Base-by-base conservation (phyloP, 2,888 invertebrate genomes). In the Antheraea assamensis region DNA sequence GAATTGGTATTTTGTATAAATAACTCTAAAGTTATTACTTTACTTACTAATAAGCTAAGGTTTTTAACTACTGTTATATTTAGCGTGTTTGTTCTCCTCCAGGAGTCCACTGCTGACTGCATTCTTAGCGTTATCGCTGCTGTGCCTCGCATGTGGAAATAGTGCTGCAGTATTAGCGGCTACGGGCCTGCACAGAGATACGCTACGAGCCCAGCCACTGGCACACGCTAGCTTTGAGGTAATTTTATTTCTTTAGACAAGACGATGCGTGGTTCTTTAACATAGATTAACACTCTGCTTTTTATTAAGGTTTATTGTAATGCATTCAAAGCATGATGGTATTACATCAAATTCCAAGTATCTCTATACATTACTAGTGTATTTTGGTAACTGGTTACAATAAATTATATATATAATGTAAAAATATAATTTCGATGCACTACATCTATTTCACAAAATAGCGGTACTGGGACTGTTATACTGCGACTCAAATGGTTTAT, bases 81-180 rank as follows among this genome's bases (percentile, higher is more conserved):
- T 1, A 27, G 5, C 66, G 42, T 17, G 27, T 30, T 17, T 27
- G 76, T 42, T 77, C 70, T 70, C 79, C 77, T 75, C 80, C 78
- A 89, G 91, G 78, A 88, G 92, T 74, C 89, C 91, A 0, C 83
- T 94, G 77, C 91, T 95, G 81, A 96, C 96, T 15, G 95, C 96
- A 70, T 96, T 96, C 89, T 88, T 96, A 84, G 96, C 96, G 42
- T 88, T 96, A 79, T 96, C 96, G 76, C 88, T 96, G 87, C 90
- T 96, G 77, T 91, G 95, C 84, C 85, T 96, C 80, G 95, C 96
- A 72, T 91, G 96, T 82, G 93, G 96, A 74, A 93, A 96, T 92
- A 90, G 96, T 81, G 93, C 96, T 52, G 91, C 96, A 74, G 92
- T 96, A 78, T 88, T 96, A 78, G 93, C 96, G 68, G 94, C 96